phyloP scores from a whole-genome alignment of 2,797 vertebrate genomes.

The Heterohyrax brucei region DNA sequence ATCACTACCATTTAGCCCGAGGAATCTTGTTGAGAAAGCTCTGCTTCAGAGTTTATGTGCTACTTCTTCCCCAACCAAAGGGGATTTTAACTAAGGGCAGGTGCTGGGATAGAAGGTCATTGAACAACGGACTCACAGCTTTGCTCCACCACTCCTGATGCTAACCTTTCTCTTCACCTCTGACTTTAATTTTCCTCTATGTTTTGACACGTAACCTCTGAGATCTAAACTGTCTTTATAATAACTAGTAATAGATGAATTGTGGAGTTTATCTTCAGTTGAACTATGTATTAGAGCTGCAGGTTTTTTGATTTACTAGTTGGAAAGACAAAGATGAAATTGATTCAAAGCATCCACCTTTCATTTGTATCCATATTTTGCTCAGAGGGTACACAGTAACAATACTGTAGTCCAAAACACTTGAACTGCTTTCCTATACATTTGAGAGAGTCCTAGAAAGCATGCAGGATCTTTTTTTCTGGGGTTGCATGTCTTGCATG shows the following conservation, averaged over 20 bases:
- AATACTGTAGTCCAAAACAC: not conserved
- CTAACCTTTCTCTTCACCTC: not conserved
- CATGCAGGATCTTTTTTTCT: not conserved
- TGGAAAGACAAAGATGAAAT: not conserved
- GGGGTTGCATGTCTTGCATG: not conserved
- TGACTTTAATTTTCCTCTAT: not conserved
- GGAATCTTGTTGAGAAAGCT: not conserved
- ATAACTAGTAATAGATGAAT: not conserved
- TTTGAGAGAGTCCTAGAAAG: constrained; percentile 4
- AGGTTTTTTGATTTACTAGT: not conserved
- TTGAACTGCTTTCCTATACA: not conserved
- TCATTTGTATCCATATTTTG: constrained; percentile 21
- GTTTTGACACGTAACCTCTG: not conserved
- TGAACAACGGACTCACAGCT: not conserved
- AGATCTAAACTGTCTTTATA: not conserved
- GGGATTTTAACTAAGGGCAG: not conserved
- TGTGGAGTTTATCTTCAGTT: not conserved
- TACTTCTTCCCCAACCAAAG: not conserved
- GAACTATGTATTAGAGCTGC: not conserved
- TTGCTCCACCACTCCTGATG: not conserved
- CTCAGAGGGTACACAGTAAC: not conserved
- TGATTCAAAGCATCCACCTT: not conserved
- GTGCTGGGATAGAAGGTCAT: not conserved
- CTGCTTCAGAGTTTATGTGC: not conserved
- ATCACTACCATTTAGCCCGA: not conserved